Evolutionary conservation across 2,888 invertebrate species (phyloP).

Genomic region (Microdon myrmicae): DNA sequence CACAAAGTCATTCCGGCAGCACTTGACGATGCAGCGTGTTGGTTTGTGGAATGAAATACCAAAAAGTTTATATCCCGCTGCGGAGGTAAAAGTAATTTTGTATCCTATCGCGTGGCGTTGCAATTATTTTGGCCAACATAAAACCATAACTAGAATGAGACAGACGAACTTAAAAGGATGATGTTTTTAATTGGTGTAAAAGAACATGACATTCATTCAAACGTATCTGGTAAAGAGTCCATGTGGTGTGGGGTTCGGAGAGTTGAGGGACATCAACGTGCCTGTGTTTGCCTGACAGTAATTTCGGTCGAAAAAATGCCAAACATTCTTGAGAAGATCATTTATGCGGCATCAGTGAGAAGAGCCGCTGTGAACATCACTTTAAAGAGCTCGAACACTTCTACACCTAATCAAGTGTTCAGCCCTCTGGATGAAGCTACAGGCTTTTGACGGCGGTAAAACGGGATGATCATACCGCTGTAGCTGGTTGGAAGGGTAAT

Average conservation of each 20-base stretch:
- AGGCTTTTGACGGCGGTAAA: slow-evolving; percentile 42
- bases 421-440: slow-evolving; percentile 46
- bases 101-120: slow-evolving; percentile 37
- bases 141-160: slow-evolving; percentile 1
- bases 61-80: slow-evolving; percentile 36
- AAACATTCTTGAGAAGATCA: slow-evolving; percentile 37
- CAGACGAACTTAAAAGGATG: slow-evolving; percentile 15
- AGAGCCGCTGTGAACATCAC: slow-evolving; percentile 38
- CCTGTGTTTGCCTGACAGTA: slow-evolving; percentile 32
- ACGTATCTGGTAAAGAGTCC: slow-evolving; percentile 10
- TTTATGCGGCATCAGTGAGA: slow-evolving; percentile 29
- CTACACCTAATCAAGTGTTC: slow-evolving; percentile 53
- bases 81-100: slow-evolving; percentile 37
- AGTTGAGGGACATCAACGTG: slow-evolving; percentile 13
- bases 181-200: slow-evolving; percentile 41
- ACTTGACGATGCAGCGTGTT: neutral
- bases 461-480: slow-evolving; percentile 44
- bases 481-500: slow-evolving; percentile 49
- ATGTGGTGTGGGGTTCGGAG: slow-evolving; percentile 4
- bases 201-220: slow-evolving; percentile 37
- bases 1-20: slow-evolving; percentile 28
- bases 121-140: slow-evolving; percentile 38
- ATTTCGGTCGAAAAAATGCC: slow-evolving; percentile 46
- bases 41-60: slow-evolving; percentile 18
- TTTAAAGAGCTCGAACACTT: slow-evolving; percentile 49